Percentiles rank a stretch among this genome's conserved stretches.
Conservation (phyloP, 2,888 invertebrate genomes). For the Cryptus armator region DNA sequence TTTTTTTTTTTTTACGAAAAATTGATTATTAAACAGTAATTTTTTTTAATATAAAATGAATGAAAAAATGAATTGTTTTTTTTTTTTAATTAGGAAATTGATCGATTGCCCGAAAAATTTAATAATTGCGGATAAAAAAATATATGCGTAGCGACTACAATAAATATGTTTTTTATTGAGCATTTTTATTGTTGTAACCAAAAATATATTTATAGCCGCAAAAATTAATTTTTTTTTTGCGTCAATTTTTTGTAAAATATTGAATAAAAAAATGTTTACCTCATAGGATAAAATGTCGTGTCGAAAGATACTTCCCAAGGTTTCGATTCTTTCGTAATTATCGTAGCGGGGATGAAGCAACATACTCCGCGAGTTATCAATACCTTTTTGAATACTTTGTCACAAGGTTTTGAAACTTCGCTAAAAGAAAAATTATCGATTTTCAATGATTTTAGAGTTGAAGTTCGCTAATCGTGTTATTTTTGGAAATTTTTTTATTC, state of each 20-base stretch:
- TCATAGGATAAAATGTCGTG: slow-evolving; percentile 39
- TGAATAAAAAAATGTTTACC: slow-evolving; percentile 25
- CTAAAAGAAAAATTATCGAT: slow-evolving; percentile 35
- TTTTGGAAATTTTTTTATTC: background rate
- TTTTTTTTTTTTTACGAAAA: no score
- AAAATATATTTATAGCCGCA: no score
- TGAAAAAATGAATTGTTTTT: no score
- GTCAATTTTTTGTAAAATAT: background rate
- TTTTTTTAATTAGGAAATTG: no score
- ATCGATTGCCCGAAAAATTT: no score
- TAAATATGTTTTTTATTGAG: no score
- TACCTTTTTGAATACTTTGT: slow-evolving; percentile 44
- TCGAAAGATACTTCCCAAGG: slow-evolving; percentile 20
- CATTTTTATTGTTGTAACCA: no score
- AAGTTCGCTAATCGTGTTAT: background rate
- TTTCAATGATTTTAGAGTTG: background rate
- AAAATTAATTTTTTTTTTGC: background rate
- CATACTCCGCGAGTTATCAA: slow-evolving; percentile 55
- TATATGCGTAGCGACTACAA: no score
- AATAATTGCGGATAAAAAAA: no score
- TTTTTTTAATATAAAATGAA: background rate
- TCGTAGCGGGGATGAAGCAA: slow-evolving; percentile 23
- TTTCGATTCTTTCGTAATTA: slow-evolving; percentile 14
- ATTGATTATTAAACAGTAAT: background rate
- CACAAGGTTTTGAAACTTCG: slow-evolving; percentile 20